phyloP scores from a whole-genome alignment of 2,797 vertebrate genomes.

The Pachyuromys duprasi region DNA sequence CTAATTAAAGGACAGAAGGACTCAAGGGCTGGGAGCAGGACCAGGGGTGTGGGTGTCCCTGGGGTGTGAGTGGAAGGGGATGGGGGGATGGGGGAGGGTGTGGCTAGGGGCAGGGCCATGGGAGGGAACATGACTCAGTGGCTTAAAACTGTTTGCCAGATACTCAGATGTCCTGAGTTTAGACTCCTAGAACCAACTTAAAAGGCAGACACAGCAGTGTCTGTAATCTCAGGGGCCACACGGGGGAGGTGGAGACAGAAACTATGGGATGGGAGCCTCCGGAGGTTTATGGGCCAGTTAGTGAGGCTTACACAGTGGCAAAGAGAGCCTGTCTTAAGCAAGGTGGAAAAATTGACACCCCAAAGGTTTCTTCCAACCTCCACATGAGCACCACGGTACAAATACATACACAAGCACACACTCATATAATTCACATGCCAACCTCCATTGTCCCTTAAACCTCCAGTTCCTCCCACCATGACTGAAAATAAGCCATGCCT shows the following conservation, averaged over 20 bases:
- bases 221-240: background rate
- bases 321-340: no score
- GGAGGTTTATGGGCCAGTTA: background rate
- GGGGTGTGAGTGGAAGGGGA: background rate
- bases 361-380: background rate
- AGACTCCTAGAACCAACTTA: background rate
- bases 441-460: background rate
- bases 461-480: no score
- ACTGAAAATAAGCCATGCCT: background rate
- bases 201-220: background rate
- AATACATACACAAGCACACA: no score
- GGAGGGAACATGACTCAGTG: background rate
- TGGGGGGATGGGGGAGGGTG: no score
- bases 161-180: background rate
- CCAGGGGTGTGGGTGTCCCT: no score
- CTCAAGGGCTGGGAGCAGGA: background rate
- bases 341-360: no score
- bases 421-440: background rate
- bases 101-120: no score
- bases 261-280: background rate
- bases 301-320: background rate
- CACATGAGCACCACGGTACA: background rate
- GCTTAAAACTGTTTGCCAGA: background rate
- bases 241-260: background rate
- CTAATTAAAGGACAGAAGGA: background rate